A percentile compares a stretch with the other conserved stretches of the same genome.
These are phyloP conservation scores for Oasisia sp. DNA, from an alignment of 2,888 invertebrate genomes.

Conservation along the genomic window DNA sequence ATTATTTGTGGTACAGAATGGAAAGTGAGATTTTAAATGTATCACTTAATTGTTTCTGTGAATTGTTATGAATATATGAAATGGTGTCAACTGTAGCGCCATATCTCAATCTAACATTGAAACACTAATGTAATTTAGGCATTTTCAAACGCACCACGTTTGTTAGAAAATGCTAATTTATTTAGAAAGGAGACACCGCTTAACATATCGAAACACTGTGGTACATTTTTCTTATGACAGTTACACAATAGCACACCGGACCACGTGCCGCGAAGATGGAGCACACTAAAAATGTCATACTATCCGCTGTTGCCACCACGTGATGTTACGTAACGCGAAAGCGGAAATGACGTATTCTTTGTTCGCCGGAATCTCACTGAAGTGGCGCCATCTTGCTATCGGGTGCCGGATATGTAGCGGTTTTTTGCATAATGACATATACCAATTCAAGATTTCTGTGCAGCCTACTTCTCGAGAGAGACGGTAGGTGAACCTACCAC, in stretches of 20 bases:
- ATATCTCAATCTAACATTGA: too few relatives aligned
- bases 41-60: too few relatives aligned
- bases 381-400: neutral
- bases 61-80: too few relatives aligned
- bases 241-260: neutral
- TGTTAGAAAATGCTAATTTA: too few relatives aligned
- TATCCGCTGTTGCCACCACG: neutral
- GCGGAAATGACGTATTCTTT: neutral
- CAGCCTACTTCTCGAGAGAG: neutral
- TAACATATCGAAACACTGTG: too few relatives aligned
- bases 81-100: too few relatives aligned
- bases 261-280: neutral
- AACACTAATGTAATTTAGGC: too few relatives aligned
- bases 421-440: neutral
- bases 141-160: too few relatives aligned
- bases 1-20: too few relatives aligned
- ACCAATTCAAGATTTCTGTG: neutral
- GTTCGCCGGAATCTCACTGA: neutral
- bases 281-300: neutral
- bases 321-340: neutral
- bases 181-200: too few relatives aligned
- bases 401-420: neutral
- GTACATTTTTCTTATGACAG: too few relatives aligned
- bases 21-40: too few relatives aligned
- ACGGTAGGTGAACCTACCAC: neutral